Evolutionary conservation across 2,888 invertebrate species (phyloP).

Genomic region (Chymomyza fuscimana): DNA sequence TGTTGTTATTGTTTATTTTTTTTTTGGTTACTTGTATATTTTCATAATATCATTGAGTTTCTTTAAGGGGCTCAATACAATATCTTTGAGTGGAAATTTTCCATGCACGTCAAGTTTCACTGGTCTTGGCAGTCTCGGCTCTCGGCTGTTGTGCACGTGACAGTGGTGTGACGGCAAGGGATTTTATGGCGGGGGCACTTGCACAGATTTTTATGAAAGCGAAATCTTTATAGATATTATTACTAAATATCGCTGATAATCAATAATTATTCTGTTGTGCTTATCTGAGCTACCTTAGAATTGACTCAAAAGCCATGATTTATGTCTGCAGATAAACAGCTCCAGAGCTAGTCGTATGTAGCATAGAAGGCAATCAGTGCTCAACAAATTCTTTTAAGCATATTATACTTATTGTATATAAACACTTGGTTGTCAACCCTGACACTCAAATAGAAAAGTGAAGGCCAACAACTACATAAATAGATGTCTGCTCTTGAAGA

Average conservation of each 20-base stretch:
- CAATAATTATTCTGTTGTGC: neutral
- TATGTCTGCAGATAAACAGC: neutral
- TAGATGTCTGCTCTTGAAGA: neutral
- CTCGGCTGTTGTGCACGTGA: slow-evolving; percentile 23
- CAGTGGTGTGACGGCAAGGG: slow-evolving; percentile 17
- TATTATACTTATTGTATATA: neutral
- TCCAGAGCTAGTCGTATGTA: too few relatives aligned
- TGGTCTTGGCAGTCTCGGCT: neutral
- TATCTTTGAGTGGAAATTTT: slow-evolving; percentile 59
- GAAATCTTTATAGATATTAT: neutral
- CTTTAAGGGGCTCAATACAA: slow-evolving; percentile 37
- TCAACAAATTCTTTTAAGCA: neutral
- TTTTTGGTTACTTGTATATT: slow-evolving; percentile 11
- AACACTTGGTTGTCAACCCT: too few relatives aligned
- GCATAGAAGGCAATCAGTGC: too few relatives aligned
- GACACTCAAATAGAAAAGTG: neutral
- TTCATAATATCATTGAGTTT: neutral
- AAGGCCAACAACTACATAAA: neutral
- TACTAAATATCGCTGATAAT: neutral
- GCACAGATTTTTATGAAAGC: neutral
- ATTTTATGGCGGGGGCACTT: slow-evolving; percentile 4
- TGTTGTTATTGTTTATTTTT: slow-evolving; percentile 2
- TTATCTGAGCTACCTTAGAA: neutral
- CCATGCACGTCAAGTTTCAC: slow-evolving; percentile 40
- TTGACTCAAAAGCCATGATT: neutral